Conservation (phyloP, 1,140 invertebrate species). For the Drosophila ercepeae region DNA sequence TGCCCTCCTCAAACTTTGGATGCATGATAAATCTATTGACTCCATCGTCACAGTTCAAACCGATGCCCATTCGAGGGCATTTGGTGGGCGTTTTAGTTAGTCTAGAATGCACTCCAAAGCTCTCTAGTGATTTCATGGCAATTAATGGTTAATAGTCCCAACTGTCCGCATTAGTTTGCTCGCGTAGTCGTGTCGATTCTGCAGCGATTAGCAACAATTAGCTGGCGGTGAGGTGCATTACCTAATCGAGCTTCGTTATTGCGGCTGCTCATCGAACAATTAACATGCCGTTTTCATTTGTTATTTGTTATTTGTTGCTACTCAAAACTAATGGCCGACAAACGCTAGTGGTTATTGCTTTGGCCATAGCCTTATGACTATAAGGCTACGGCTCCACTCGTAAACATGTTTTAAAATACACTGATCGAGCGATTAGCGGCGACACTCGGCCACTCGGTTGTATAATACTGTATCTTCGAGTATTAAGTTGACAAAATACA, state of each 20-base stretch:
- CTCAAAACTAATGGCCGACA: conserved; percentile 59
- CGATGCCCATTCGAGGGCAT: conserved; percentile 22
- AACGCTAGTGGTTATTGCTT: conserved; percentile 20
- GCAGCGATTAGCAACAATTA: conserved; percentile 78
- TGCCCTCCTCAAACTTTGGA: conserved; percentile 2
- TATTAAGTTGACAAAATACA: conserved; percentile 30
- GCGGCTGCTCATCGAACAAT: conserved; percentile 45
- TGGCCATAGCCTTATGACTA: not conserved
- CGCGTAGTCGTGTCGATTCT: conserved; percentile 66
- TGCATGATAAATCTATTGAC: not conserved
- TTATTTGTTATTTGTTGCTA: conserved; percentile 66
- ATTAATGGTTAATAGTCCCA: conserved; percentile 58
- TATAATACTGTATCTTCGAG: conserved; percentile 35
- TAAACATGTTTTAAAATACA: conserved; percentile 64
- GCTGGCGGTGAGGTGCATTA: conserved; percentile 63
- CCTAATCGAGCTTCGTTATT: conserved; percentile 61
- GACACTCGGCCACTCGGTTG: conserved; percentile 36
- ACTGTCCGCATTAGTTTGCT: conserved; percentile 27
- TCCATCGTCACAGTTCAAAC: conserved; percentile 37
- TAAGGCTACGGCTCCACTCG: conserved; percentile 45
- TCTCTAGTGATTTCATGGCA: conserved; percentile 61
- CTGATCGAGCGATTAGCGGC: conserved; percentile 43
- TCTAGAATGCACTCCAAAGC: conserved; percentile 1
- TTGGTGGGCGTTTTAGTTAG: conserved; percentile 64
- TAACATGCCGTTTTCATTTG: conserved; percentile 73